Evolutionary conservation across 2,113 vertebrate species (phyloP).

Genomic region (Limanda limanda): DNA sequence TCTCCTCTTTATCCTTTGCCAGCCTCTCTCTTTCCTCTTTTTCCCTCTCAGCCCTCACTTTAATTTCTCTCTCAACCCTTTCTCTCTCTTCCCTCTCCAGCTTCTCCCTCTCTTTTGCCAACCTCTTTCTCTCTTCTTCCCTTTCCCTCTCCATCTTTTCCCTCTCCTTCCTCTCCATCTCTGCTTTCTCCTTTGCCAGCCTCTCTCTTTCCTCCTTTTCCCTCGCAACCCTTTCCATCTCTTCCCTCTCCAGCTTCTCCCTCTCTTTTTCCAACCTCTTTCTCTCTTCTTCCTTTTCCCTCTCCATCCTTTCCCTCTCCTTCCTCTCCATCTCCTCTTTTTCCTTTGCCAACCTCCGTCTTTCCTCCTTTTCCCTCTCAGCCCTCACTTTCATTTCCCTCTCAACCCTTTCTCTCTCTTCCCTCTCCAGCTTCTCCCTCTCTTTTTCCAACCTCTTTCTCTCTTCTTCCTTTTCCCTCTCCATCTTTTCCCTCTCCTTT

Average conservation of each 20-base stretch:
- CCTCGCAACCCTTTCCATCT: too few species aligned
- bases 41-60: background rate
- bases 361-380: too few species aligned
- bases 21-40: background rate
- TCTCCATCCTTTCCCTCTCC: background rate
- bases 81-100: background rate
- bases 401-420: background rate
- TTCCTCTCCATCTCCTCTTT: background rate
- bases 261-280: too few species aligned
- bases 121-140: too few species aligned
- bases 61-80: background rate
- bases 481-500: background rate
- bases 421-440: background rate
- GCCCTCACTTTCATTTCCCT: background rate
- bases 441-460: background rate
- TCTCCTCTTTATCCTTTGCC: background rate
- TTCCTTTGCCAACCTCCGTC: background rate
- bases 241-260: too few species aligned
- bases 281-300: too few species aligned
- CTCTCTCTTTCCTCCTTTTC: background rate
- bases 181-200: constrained; percentile 46
- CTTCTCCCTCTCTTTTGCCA: background rate
- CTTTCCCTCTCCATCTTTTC: background rate
- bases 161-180: background rate
- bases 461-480: background rate